Conservation (phyloP, 2,113 vertebrate genomes). For the Odontesthes bonariensis region DNA sequence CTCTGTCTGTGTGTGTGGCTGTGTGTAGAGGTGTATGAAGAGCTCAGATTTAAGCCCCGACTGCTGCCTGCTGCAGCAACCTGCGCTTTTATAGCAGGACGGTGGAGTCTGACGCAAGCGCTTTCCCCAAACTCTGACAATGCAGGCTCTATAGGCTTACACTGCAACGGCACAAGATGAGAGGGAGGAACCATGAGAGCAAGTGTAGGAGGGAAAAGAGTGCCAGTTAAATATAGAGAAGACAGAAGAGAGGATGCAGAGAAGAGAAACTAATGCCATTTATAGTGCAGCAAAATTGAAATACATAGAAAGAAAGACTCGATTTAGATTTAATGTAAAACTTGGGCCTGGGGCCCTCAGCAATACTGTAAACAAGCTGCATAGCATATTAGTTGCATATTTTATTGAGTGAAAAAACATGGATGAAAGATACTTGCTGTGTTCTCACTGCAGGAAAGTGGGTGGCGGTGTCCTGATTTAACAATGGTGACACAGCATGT, state of each 20-base stretch:
- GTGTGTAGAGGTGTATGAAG: conserved; percentile 39
- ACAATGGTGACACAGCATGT: conserved; percentile 68
- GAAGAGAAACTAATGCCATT: neutral
- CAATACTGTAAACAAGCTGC: neutral
- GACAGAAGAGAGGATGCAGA: neutral
- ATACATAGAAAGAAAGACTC: neutral
- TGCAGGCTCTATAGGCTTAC: conserved; percentile 69
- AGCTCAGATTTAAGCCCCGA: conserved; percentile 69
- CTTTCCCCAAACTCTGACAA: conserved; percentile 76
- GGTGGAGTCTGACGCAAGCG: conserved; percentile 75
- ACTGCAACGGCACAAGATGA: conserved; percentile 56
- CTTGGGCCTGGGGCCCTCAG: neutral
- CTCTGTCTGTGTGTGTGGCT: conserved; percentile 38
- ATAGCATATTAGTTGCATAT: neutral
- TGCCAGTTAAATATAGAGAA: conserved; percentile 9
- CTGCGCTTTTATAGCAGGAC: conserved; percentile 75
- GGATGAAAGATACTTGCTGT: conserved; percentile 2
- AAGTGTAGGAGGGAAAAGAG: conserved; percentile 22
- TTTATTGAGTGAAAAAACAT: conserved; percentile 3
- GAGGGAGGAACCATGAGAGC: conserved; percentile 17
- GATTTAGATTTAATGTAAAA: neutral
- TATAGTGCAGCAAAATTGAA: neutral
- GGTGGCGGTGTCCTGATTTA: conserved; percentile 45
- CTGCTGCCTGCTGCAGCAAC: conserved; percentile 77
- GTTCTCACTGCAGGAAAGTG: conserved; percentile 32